phyloP scores from a whole-genome alignment of 2,797 vertebrate species.

The Xiphorhynchus erythropygius region DNA sequence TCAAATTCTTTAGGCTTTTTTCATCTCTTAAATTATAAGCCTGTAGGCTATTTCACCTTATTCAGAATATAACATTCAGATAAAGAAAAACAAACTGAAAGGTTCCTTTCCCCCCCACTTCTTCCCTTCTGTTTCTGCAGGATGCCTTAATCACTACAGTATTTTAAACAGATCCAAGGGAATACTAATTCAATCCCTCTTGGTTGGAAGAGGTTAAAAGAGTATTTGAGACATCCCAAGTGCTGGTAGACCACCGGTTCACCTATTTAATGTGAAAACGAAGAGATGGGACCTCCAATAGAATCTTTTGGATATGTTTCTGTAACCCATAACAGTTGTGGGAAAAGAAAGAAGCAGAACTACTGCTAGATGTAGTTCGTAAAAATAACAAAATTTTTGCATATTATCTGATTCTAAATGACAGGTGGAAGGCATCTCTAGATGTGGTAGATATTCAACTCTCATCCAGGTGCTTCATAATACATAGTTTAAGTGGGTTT shows the following conservation, averaged over 20 bases:
- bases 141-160: background rate
- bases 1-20: background rate
- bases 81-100: background rate
- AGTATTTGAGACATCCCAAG: background rate
- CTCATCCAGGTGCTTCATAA: background rate
- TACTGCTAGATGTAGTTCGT: background rate
- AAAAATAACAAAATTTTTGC: background rate
- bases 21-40: background rate
- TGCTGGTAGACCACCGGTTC: rapidly evolving
- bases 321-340: background rate
- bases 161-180: background rate
- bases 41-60: background rate
- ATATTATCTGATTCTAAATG: background rate
- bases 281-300: background rate
- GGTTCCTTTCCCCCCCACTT: rapidly evolving
- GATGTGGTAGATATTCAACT: background rate
- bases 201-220: background rate
- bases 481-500: background rate
- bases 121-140: background rate
- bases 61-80: background rate
- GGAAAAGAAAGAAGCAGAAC: background rate
- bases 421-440: background rate
- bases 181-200: background rate
- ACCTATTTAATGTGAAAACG: background rate
- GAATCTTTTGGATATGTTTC: background rate